Conservation (phyloP, 2,113 vertebrate species). For the Isichthys henryi region DNA sequence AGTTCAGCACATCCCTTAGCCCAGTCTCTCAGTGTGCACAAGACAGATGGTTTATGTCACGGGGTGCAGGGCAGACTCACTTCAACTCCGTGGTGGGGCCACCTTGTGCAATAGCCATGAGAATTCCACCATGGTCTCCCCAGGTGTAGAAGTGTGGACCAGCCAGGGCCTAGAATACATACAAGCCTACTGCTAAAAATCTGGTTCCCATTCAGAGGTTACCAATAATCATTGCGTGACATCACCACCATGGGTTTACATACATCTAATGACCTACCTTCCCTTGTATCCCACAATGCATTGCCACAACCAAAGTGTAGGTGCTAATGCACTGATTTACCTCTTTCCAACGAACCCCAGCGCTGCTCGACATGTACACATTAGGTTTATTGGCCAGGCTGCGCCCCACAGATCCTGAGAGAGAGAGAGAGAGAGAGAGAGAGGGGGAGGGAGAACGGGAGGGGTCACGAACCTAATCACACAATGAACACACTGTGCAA, state of each 20-base stretch:
- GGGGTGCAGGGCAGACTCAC: slow-evolving; percentile 56
- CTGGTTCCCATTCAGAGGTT: background rate
- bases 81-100: slow-evolving; percentile 80
- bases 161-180: slow-evolving; percentile 68
- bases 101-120: slow-evolving; percentile 85
- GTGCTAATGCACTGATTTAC: slow-evolving; percentile 51
- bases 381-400: slow-evolving; percentile 90
- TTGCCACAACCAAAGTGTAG: background rate
- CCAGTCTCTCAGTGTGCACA: background rate
- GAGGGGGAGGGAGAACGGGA: slow-evolving; percentile 18
- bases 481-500: background rate
- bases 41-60: background rate
- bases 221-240: background rate
- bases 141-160: slow-evolving; percentile 94
- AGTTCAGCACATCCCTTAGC: background rate
- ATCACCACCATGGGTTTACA: background rate
- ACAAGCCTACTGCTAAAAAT: background rate
- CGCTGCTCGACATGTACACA: slow-evolving; percentile 89
- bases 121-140: slow-evolving; percentile 92
- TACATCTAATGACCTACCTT: background rate
- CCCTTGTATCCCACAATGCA: slow-evolving; percentile 2
- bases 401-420: slow-evolving; percentile 80
- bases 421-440: background rate
- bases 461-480: background rate
- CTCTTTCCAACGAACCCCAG: slow-evolving; percentile 89